Percentiles rank a stretch among this genome's conserved stretches.
Evolutionary conservation across 2,888 invertebrate species (phyloP).

Genomic region (Pristionchus japonicus): DNA sequence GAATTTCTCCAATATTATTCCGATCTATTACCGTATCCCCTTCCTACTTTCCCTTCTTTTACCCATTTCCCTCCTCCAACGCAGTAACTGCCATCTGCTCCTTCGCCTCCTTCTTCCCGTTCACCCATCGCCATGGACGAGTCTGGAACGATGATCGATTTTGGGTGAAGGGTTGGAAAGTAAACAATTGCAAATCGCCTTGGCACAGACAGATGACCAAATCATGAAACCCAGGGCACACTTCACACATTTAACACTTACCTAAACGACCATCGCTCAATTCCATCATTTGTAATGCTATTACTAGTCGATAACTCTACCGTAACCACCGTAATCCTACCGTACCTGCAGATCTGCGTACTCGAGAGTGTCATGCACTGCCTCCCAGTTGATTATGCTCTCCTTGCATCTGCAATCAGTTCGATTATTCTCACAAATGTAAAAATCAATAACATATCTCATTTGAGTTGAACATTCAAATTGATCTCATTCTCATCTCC

Average conservation of each 20-base stretch:
- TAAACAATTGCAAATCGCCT: no score
- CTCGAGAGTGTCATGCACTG: neutral
- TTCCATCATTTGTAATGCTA: neutral
- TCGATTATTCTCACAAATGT: no score
- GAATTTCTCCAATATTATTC: neutral
- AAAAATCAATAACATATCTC: no score
- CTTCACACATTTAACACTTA: no score
- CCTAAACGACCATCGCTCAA: no score
- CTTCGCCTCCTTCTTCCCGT: neutral
- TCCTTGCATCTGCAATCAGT: slow-evolving; percentile 26
- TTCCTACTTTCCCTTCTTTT: neutral
- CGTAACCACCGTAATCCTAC: neutral
- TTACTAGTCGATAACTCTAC: neutral
- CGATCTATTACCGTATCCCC: neutral
- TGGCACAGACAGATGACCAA: no score
- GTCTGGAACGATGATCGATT: neutral
- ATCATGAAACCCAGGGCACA: no score
- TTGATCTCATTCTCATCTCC: neutral
- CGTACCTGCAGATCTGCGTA: neutral
- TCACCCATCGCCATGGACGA: slow-evolving; percentile 33
- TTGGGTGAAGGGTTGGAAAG: neutral
- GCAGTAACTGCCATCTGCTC: neutral
- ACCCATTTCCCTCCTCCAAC: neutral
- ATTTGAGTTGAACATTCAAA: no score
- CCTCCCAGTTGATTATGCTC: neutral